Conservation (phyloP, 2,113 vertebrate genomes). For the Anser cygnoides region DNA sequence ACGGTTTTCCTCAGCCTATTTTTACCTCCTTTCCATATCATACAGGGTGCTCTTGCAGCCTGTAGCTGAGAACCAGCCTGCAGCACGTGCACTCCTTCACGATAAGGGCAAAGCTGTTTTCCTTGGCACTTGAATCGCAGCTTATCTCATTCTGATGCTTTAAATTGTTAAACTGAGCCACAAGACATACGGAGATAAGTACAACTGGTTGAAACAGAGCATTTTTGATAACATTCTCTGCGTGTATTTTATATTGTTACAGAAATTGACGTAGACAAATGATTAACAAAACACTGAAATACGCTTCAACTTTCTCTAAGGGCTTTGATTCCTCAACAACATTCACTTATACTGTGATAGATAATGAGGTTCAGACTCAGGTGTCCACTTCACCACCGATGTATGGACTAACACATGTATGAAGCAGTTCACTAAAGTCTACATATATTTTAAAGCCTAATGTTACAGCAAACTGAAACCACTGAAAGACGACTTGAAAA, state of each 20-base stretch:
- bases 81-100: neutral
- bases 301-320: neutral
- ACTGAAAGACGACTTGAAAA: neutral
- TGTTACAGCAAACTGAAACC: neutral
- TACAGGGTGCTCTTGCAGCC: neutral
- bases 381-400: neutral
- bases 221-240: neutral
- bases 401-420: accelerated
- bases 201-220: neutral
- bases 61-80: neutral
- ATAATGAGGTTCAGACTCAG: neutral
- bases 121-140: neutral
- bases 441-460: neutral
- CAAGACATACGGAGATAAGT: neutral
- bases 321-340: neutral
- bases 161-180: neutral
- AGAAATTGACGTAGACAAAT: conserved; percentile 1
- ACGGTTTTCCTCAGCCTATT: neutral
- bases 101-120: neutral
- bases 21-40: neutral
- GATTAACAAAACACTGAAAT: neutral
- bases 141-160: neutral
- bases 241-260: neutral
- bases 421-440: neutral
- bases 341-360: neutral